A percentile compares a stretch with the other conserved stretches of the same genome.
Conservation (phyloP, 2,888 invertebrate genomes). For the Argyra leucocephala region DNA sequence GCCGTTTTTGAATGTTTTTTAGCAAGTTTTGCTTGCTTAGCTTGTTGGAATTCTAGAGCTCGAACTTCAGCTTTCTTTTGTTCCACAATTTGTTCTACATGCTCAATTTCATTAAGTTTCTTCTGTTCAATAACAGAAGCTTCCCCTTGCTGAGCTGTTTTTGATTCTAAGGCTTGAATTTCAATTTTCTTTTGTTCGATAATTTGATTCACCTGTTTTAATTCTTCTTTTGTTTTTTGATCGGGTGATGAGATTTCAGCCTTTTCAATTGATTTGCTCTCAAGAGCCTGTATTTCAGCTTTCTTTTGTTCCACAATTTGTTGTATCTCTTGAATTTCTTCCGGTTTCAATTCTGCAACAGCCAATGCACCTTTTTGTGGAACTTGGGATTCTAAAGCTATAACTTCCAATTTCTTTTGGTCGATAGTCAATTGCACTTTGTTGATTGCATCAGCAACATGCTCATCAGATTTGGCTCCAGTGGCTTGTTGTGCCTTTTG, state of each 20-base stretch:
- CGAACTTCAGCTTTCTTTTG: neutral
- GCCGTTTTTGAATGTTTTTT: neutral
- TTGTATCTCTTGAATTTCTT: neutral
- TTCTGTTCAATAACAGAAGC: neutral
- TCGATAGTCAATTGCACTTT: neutral
- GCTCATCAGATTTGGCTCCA: neutral
- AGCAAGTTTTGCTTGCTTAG: neutral
- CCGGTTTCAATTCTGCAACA: neutral
- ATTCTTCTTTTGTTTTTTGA: neutral
- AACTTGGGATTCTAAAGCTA: neutral
- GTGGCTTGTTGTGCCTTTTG: neutral
- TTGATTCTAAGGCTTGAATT: neutral
- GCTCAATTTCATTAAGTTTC: neutral
- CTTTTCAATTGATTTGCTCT: neutral
- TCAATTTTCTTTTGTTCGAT: constrained; percentile 1
- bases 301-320: neutral
- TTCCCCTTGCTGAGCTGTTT: neutral
- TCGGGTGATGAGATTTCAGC: neutral
- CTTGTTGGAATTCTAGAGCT: neutral
- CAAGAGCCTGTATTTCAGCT: neutral
- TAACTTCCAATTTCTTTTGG: neutral
- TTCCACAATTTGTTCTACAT: neutral
- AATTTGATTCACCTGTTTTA: neutral
- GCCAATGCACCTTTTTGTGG: neutral
- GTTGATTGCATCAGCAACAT: neutral